Conservation (phyloP, 2,888 invertebrate species). For the Cheilosia soror region DNA sequence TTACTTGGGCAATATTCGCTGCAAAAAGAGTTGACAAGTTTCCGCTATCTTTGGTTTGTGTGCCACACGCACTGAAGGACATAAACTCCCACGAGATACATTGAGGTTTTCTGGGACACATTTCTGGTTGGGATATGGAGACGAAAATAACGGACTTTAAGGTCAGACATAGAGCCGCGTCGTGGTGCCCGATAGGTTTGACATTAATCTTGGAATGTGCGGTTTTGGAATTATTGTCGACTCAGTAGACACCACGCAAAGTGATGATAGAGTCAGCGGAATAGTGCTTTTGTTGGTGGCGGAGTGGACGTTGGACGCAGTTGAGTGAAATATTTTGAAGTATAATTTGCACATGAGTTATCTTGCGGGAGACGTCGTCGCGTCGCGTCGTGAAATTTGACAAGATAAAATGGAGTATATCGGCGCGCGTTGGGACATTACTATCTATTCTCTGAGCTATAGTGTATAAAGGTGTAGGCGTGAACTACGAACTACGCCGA, state of each 20-base stretch:
- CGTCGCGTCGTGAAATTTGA: neutral
- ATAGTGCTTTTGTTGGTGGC: neutral
- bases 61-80: constrained; percentile 47
- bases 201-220: constrained; percentile 68
- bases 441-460: too few relatives aligned
- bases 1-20: constrained; percentile 21
- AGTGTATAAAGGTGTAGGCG: too few relatives aligned
- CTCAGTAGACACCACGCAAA: constrained; percentile 39
- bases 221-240: constrained; percentile 52
- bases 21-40: constrained; percentile 30
- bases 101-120: constrained; percentile 41
- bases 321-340: constrained; percentile 7
- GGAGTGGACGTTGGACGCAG: neutral
- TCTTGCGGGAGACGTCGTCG: neutral
- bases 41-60: constrained; percentile 21
- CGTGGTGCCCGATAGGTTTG: constrained; percentile 43
- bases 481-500: too few relatives aligned
- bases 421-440: too few relatives aligned
- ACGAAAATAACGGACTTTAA: constrained; percentile 42
- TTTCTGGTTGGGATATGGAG: neutral
- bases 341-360: constrained; percentile 1
- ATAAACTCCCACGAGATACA: constrained; percentile 27
- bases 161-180: constrained; percentile 40
- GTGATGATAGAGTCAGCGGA: constrained; percentile 2
- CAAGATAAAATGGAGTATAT: neutral